Evolutionary conservation across 2,888 invertebrate species (phyloP).

Genomic region (Oligia latruncula): DNA sequence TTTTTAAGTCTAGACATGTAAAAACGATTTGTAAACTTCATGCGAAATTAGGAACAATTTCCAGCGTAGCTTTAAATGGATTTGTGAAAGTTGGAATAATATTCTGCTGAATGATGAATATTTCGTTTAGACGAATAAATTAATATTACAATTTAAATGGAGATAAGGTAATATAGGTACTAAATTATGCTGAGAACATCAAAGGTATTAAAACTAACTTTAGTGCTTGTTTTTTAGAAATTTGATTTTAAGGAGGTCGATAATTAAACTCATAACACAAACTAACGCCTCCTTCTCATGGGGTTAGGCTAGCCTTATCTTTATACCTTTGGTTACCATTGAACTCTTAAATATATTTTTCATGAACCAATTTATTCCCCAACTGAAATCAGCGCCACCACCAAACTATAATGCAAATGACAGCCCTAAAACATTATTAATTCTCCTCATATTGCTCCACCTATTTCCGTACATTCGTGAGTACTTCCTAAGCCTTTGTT

Average conservation of each 20-base stretch:
- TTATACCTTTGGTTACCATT: too few relatives aligned
- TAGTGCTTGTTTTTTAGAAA: background rate
- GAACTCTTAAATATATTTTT: background rate
- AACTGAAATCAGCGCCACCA: background rate
- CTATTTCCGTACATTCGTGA: constrained; percentile 32
- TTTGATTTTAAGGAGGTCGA: background rate
- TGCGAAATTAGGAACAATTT: constrained; percentile 52
- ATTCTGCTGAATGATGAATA: constrained; percentile 47
- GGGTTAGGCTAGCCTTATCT: too few relatives aligned
- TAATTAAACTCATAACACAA: background rate
- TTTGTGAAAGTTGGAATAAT: constrained; percentile 52
- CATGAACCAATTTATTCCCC: background rate
- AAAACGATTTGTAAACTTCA: constrained; percentile 57
- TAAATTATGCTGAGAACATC: constrained; percentile 13
- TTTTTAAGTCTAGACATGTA: constrained; percentile 57
- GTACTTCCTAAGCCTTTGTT: constrained; percentile 73
- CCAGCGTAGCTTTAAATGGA: constrained; percentile 39
- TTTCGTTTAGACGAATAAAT: constrained; percentile 55
- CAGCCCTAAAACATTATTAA: constrained; percentile 29
- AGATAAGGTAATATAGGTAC: constrained; percentile 24
- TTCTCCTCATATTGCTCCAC: constrained; percentile 38
- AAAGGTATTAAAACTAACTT: constrained; percentile 34
- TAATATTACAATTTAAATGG: constrained; percentile 44
- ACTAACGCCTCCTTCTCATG: too few relatives aligned
- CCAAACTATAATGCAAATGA: constrained; percentile 19